Evolutionary conservation across 2,113 vertebrate genomes (phyloP).

Genomic region (Syngnathus typhle): DNA sequence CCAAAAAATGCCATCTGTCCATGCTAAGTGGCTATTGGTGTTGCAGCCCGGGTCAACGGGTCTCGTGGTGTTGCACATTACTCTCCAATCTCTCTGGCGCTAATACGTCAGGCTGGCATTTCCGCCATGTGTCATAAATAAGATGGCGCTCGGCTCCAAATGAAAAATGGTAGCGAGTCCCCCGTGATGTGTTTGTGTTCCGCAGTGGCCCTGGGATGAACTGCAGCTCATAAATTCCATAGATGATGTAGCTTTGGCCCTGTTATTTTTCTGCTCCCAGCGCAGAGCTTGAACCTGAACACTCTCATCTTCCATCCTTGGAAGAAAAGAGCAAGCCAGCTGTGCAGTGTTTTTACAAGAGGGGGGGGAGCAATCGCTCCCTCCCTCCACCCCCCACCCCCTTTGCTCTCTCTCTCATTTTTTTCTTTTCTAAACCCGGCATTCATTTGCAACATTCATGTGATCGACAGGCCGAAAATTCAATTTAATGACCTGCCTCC

Average conservation of each 20-base stretch:
- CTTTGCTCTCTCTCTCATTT: background rate
- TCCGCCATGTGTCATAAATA: constrained; percentile 73
- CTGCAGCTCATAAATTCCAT: constrained; percentile 71
- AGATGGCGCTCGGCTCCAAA: constrained; percentile 59
- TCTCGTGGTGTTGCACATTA: constrained; percentile 57
- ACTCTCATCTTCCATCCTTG: constrained; percentile 51
- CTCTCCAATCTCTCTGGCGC: constrained; percentile 60
- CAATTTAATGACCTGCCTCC: constrained; percentile 79
- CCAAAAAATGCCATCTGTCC: constrained; percentile 1
- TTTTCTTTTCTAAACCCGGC: constrained; percentile 50
- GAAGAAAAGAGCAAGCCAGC: constrained; percentile 39
- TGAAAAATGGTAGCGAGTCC: constrained; percentile 70
- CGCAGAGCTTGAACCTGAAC: constrained; percentile 47
- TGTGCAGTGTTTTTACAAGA: constrained; percentile 50
- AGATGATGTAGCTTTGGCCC: constrained; percentile 70
- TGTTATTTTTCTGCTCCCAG: constrained; percentile 61
- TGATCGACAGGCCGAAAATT: constrained; percentile 75
- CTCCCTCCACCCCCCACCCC: background rate
- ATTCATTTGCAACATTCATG: constrained; percentile 68
- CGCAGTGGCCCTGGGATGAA: constrained; percentile 69
- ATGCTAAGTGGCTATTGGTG: constrained; percentile 53
- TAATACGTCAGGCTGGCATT: constrained; percentile 67
- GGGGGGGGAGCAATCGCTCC: constrained; percentile 28
- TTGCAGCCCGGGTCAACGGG: constrained; percentile 59
- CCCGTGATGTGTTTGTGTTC: constrained; percentile 71